Conservation (phyloP, 1,140 invertebrate species). For the Trichomalopsis sarcophagae region DNA sequence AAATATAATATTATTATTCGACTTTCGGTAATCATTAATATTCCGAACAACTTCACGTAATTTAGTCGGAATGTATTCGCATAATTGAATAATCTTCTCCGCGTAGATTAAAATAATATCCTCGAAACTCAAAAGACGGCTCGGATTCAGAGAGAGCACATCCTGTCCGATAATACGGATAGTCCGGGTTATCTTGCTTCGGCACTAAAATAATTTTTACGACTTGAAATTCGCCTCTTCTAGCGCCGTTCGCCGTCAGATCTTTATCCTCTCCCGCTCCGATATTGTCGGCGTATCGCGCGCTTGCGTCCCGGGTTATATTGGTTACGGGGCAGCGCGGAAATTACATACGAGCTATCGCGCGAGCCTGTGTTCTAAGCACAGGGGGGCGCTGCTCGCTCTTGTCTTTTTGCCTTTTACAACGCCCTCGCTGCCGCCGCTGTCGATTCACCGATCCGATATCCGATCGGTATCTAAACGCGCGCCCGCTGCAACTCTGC, state of each 20-base stretch:
- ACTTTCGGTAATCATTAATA: too few species aligned
- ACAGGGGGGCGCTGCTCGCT: neutral
- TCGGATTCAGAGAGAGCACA: too few species aligned
- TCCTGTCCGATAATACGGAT: too few species aligned
- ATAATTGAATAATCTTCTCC: too few species aligned
- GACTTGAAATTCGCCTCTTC: slow-evolving; percentile 37
- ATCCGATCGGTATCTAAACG: slow-evolving; percentile 63
- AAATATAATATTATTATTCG: too few species aligned
- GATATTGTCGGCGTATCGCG: slow-evolving; percentile 21
- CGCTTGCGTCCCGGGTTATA: neutral
- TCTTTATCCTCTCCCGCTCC: slow-evolving; percentile 4
- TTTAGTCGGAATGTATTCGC: too few species aligned
- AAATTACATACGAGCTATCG: slow-evolving; percentile 32
- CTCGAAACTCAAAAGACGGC: too few species aligned
- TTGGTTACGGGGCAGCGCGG: slow-evolving; percentile 1
- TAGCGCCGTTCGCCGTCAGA: neutral
- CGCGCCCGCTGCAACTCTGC: slow-evolving; percentile 23
- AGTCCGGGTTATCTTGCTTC: neutral
- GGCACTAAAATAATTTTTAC: slow-evolving; percentile 46
- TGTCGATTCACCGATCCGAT: slow-evolving; percentile 56
- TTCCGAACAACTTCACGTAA: too few species aligned
- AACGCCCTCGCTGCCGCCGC: slow-evolving; percentile 21
- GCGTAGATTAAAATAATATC: too few species aligned
- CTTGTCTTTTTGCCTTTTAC: slow-evolving; percentile 8
- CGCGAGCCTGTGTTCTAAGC: neutral